phyloP scores from a whole-genome alignment of 2,797 vertebrate species.

The Ficedula albicollis region DNA sequence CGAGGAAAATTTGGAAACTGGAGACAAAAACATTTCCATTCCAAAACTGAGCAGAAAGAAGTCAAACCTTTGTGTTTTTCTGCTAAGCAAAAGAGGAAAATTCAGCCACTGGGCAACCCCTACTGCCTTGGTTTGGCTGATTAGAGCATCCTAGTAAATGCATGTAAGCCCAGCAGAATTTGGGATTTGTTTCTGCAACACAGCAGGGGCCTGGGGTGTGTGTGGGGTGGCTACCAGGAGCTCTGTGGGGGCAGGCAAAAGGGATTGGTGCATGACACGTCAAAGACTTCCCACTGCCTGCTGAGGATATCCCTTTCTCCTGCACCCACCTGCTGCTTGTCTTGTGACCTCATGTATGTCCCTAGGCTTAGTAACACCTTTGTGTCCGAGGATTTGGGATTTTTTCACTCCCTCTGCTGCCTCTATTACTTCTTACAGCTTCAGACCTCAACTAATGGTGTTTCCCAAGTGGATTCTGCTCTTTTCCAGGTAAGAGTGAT shows the following conservation, averaged over 20 bases:
- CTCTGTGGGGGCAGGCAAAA: background rate
- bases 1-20: background rate
- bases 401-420: background rate
- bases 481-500: background rate
- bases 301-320: background rate
- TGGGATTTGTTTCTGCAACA: background rate
- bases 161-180: background rate
- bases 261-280: background rate
- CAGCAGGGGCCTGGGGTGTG: too few relatives aligned
- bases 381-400: background rate
- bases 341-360: background rate
- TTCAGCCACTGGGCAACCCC: background rate
- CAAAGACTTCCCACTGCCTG: background rate
- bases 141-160: background rate
- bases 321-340: background rate
- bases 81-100: background rate
- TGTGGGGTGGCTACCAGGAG: background rate
- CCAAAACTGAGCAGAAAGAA: constrained; percentile 14
- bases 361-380: background rate
- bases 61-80: background rate
- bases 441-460: background rate
- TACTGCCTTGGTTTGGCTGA: background rate
- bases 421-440: background rate
- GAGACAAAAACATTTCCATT: constrained; percentile 17
- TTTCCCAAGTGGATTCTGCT: background rate